Base-by-base conservation (phyloP, 1,140 invertebrate species). In the Dinothrombium tinctorium region DNA sequence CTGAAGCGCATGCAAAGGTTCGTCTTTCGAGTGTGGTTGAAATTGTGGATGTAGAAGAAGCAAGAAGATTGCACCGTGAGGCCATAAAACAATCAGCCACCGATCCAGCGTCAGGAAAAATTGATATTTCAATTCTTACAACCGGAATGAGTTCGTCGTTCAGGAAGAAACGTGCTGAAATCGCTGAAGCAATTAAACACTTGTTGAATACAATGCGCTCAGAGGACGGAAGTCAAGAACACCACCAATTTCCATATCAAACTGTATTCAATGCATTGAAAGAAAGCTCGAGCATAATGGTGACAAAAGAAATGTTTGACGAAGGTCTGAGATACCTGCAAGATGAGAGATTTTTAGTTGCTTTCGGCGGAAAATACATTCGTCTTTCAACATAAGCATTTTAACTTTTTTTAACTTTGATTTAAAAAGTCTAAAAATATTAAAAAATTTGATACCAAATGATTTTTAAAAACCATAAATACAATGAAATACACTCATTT, bases 31-130 rank as follows among this genome's bases (percentile, higher is more conserved):
- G 72, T 29, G 55, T 60, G 0, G 92, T 98, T 0, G 76, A 83
- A 48, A 54, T 82, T 0, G 57, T 62, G 17, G 92, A 99, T 66
- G 92, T 98, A 0, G 82, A 95, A 53, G 89, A 96, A 64, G 90
- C 89, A 9, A 78, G 72, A 56, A 74, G 83, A 48, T 61, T 99
- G 28, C 83, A 96, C 60, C 69, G 81, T 26, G 90, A 96, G 63
- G 94, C 94, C 1, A 59, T 99, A 32, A 95, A 95, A 56, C 89
- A 98, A 57, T 87, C 90, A 1, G 87, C 90, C 0, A 82, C 83
- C 0, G 89, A 99, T 70, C 92, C 92, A 2, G 56, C 76, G 0
- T 90, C 82, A 9, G 92, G 92, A 2, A 83, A 78, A 57, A 94
- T 99, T 47, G 90, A 98, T 61, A 73, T 98, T 24, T 74, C 72